Conservation (phyloP, 2,113 vertebrate species). For the Gila orcuttii region DNA sequence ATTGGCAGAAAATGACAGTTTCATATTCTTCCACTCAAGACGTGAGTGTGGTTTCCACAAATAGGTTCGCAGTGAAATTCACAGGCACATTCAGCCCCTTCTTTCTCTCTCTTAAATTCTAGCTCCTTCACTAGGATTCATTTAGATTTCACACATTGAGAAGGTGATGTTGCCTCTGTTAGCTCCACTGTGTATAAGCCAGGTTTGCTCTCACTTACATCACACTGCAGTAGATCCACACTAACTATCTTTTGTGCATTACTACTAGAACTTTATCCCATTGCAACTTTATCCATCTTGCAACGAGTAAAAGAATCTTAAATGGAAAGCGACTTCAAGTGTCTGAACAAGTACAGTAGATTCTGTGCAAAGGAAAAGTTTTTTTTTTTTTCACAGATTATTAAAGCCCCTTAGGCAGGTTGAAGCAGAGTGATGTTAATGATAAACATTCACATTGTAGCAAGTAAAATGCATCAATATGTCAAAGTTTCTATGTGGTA, state of each 20-base stretch:
- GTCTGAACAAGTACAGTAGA: background rate
- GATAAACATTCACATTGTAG: constrained; percentile 10
- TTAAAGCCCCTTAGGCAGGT: background rate
- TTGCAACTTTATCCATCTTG: background rate
- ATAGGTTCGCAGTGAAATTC: constrained; percentile 38
- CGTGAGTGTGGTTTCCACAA: constrained; percentile 43
- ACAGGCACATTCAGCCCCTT: constrained; percentile 42
- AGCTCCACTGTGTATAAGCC: constrained; percentile 26
- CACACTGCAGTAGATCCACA: constrained; percentile 20
- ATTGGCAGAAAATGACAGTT: constrained; percentile 36
- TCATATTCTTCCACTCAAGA: constrained; percentile 28
- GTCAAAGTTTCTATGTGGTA: background rate
- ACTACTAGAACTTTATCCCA: too few species aligned
- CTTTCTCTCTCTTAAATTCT: constrained; percentile 31
- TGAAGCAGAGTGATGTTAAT: background rate
- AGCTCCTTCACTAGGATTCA: constrained; percentile 38
- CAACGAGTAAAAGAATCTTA: background rate
- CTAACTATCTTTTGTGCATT: background rate
- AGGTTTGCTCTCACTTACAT: constrained; percentile 5
- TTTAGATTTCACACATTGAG: constrained; percentile 56
- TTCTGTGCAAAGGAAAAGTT: background rate
- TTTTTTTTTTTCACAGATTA: background rate
- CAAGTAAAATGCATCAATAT: background rate
- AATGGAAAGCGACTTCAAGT: background rate
- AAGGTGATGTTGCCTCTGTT: constrained; percentile 38